Base-by-base conservation (phyloP, 2,888 invertebrate species). In the Drosophila mimetica region DNA sequence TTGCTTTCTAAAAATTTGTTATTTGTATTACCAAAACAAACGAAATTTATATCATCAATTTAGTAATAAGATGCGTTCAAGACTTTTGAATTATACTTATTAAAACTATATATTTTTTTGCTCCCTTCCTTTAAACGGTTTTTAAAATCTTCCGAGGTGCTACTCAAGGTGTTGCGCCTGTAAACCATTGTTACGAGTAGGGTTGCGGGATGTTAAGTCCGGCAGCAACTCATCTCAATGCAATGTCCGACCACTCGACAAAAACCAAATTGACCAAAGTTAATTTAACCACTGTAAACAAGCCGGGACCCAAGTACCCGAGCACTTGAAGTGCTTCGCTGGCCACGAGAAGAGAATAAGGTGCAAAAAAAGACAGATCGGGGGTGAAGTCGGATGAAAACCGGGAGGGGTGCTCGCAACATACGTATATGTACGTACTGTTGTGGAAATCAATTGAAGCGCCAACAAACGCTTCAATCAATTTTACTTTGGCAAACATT, bases 391-490 rank as follows among this genome's bases (percentile, higher is more conserved):
- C n/a, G 32, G 53, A 54, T 25, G 32, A 32, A 20, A 37, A 36
- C 9, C 13, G 14, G 22, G 22, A n/a, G 8, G 20, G 13, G 16
- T 14, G 34, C 32, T n/a, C 36, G 42, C 28, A 51, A 46, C 57
- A 58, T 52, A 50, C 32, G 59, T 55, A 37, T 58, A 57, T 39
- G 60, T 53, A 57, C 46, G 60, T 54, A 44, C 52, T 50, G 67
- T 63, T 54, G 66, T 69, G 70, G 63, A 84, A 88, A 85, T 86
- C 85, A 85, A 85, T 85, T 85, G 84, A 76, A 69, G 70, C 75
- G 71, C 86, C 85, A 79, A 81, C 85, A 88, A 88, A 85, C 84
- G 84, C 88, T 86, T 86, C 85, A 88, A 85, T 85, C 85, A 88
- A 85, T 88, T 85, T 85, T 79, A 79, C 88, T 88, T 84, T 83